Conservation (phyloP, 2,797 vertebrate genomes). For the Chelon labrosus region DNA sequence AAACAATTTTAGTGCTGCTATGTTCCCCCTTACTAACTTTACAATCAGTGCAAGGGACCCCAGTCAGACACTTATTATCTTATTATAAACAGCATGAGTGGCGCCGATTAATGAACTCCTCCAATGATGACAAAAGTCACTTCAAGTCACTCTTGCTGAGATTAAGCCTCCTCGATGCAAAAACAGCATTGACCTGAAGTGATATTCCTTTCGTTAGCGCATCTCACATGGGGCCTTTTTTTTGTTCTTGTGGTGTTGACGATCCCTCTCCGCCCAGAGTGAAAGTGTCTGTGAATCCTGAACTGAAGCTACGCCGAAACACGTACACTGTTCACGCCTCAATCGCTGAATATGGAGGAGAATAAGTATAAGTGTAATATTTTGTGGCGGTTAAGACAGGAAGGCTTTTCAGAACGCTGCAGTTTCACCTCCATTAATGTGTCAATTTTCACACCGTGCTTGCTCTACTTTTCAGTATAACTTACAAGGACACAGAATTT, state of each 20-base stretch:
- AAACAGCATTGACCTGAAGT: slow-evolving; percentile 29
- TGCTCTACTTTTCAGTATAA: slow-evolving; percentile 8
- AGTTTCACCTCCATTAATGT: slow-evolving; percentile 24
- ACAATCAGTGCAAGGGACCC: slow-evolving; percentile 45
- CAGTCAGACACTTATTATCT: slow-evolving; percentile 29
- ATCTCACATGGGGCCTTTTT: slow-evolving; percentile 7
- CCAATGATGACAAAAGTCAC: slow-evolving; percentile 28
- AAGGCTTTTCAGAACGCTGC: slow-evolving; percentile 17
- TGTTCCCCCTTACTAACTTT: slow-evolving; percentile 34
- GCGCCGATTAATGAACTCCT: slow-evolving; percentile 24
- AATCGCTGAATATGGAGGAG: slow-evolving; percentile 29
- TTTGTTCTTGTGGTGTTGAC: slow-evolving; percentile 24
- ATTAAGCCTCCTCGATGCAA: slow-evolving; percentile 27
- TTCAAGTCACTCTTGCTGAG: slow-evolving; percentile 8
- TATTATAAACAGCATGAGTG: slow-evolving; percentile 62
- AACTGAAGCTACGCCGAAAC: slow-evolving; percentile 2
- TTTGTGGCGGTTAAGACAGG: slow-evolving; percentile 17
- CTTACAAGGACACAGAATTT: slow-evolving; percentile 16
- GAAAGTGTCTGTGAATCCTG: slow-evolving; percentile 28
- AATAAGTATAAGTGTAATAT: slow-evolving; percentile 17
- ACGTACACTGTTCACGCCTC: slow-evolving; percentile 26
- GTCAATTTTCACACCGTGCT: slow-evolving; percentile 27
- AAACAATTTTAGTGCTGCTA: slow-evolving; percentile 19
- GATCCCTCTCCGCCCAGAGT: slow-evolving; percentile 10
- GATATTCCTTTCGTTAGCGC: slow-evolving; percentile 18